Evolutionary conservation across 2,113 vertebrate species (phyloP), one percentile per base, ranked within the genome.

Genomic region (Hemicordylus capensis): DNA sequence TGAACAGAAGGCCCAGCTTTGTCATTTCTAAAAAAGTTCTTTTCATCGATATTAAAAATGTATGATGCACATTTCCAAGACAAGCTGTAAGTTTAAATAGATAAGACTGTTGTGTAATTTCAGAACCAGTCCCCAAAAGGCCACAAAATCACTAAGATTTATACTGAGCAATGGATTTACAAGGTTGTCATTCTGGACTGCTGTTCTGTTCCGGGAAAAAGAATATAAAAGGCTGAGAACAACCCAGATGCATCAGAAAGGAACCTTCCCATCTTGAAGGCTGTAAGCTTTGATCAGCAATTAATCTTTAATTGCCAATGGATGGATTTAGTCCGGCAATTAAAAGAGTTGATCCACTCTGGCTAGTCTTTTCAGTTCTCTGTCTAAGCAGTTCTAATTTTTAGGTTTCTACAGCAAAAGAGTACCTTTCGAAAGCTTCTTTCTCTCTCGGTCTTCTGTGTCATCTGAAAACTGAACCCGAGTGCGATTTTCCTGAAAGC

Each of bases 361-460:
- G 63, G 85, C 91, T 87, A 86, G 84, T 94, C 91, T 85, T n/a
- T 88, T 87, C 64, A 78, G 7, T 64, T 89, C 77, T 89, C 46
- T 34, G 56, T 84, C 83, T 46, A 42, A 88, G 75, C 83, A 86
- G 75, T 72, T 75, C 51, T 88, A 63, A 26, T 76, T 87, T 91
- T 80, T 61, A 4, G 19, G 83, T 81, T 42, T 88, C 54, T 54
- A 75, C 83, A 93, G 85, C 72, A 61, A 93, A 64, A 64, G 48
- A 37, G 39, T 93, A 89, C 89, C 87, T 89, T 58, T 28, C 80
- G 1, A 39, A n/a, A 8, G 73, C 64, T 91, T 48, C 42, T 44
- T 59, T 0, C 42, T 48, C 42, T 6, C 14, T 44, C 0, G 1
- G 39, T 7, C 6, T 48, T 78, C 85, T 51, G 59, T 87, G 75